phyloP scores from a whole-genome alignment of 1,140 invertebrate genomes.

The Meteorus sp. region DNA sequence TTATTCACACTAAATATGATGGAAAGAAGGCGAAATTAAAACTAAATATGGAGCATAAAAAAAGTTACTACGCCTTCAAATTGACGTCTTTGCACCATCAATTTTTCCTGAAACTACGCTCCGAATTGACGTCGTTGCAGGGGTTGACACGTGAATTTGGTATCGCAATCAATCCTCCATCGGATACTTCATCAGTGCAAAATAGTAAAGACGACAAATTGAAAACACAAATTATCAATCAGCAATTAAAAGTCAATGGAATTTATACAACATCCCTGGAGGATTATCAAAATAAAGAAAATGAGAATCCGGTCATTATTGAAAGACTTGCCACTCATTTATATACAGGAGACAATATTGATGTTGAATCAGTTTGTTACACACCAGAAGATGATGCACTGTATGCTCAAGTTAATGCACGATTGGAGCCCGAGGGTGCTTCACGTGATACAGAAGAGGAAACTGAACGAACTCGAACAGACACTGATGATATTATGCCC shows the following conservation, averaged over 20 bases:
- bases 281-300: constrained; percentile 70
- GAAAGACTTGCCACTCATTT: too few species aligned
- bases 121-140: constrained; percentile 70
- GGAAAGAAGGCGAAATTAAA: constrained; percentile 72
- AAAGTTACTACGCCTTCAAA: constrained; percentile 76
- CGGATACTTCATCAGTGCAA: constrained; percentile 41
- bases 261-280: constrained; percentile 54
- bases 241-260: constrained; percentile 42
- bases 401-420: constrained; percentile 52
- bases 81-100: constrained; percentile 75
- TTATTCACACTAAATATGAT: constrained; percentile 63
- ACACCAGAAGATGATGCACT: constrained; percentile 47
- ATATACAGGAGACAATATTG: constrained; percentile 14
- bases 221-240: constrained; percentile 47
- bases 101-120: constrained; percentile 72
- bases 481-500: neutral
- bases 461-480: constrained; percentile 36
- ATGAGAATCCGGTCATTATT: constrained; percentile 64
- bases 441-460: constrained; percentile 54
- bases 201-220: constrained; percentile 38
- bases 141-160: constrained; percentile 66
- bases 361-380: constrained; percentile 28
- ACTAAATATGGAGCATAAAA: constrained; percentile 72
- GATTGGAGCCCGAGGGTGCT: constrained; percentile 53
- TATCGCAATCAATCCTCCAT: constrained; percentile 42